Evolutionary conservation across 1,140 invertebrate genomes (phyloP), one percentile per base, ranked within the genome.

Genomic region (Sycophaga agraensis): DNA sequence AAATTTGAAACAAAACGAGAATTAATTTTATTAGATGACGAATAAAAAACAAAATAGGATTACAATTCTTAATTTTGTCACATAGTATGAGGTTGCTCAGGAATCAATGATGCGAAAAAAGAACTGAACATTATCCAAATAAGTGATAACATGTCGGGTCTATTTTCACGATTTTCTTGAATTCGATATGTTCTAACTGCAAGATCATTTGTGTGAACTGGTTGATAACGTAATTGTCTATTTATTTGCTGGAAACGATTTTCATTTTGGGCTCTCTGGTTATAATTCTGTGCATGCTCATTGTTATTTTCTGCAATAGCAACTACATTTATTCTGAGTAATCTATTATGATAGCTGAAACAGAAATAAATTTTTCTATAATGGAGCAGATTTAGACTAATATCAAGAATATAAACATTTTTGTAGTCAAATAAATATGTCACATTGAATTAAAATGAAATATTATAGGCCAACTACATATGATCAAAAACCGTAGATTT

Each of bases 41-140:
- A n/a, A 46, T 3, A 7, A 45, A 46, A 46, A 21, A 26, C 43
- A n/a, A 26, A 1, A 22, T 4, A 24, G 12, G 2, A 45, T 45
- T 24, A 42, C 16, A 37, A 21, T 1, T n/a, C n/a, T n/a, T n/a
- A 5, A 54, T 24, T 17, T 43, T 64, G 72, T 81, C 83, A 85
- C 53, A 84, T 75, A 63, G 83, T 82, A 67, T 85, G 83, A 53
- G 86, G 86, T 66, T 86, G 84, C 66, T 91, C 89, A 3, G 90
- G 90, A 72, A 91, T 87, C 19, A 92, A 80, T 1, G 89, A 91
- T 2, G 89, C 83, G 68, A 92, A 90, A 75, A 92, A 91, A 21
- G 87, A 87, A 7, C 86, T 86, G 60, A 91, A 86, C 67, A 91
- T 87, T 68, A 88, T 89, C 87, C 88, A 89, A 4, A 87, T 85